These are phyloP conservation scores for Syndactyla subalaris DNA, from an alignment of 2,797 vertebrate species.

Conservation along the genomic window DNA sequence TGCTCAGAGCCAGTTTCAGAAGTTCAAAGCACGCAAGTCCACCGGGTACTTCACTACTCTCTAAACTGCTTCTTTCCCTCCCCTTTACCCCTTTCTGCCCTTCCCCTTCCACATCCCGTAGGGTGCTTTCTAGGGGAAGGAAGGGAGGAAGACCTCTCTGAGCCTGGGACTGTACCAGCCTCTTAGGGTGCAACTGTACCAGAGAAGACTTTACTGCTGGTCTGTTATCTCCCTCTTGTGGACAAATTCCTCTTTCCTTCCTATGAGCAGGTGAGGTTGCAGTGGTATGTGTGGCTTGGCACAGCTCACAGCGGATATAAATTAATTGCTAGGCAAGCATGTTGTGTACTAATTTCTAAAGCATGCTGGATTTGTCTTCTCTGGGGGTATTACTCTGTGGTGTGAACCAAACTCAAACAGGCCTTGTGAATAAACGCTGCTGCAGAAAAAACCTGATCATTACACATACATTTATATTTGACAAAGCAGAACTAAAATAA, in stretches of 20 bases:
- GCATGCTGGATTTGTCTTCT: not conserved
- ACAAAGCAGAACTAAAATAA: not conserved
- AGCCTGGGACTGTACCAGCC: not conserved
- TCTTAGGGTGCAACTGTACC: accelerated
- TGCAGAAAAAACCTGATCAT: accelerated
- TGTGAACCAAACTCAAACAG: not conserved
- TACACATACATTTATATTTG: not conserved
- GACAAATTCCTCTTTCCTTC: not conserved
- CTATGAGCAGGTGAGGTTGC: accelerated
- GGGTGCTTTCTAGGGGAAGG: not conserved
- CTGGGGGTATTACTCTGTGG: accelerated
- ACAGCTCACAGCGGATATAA: accelerated
- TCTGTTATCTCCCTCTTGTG: constrained; percentile 44
- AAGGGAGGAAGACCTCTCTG: accelerated
- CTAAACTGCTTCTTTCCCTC: not conserved
- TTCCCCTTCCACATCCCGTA: accelerated
- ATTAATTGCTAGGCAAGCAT: not conserved
- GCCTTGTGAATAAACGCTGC: not conserved
- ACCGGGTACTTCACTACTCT: not conserved
- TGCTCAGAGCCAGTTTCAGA: not conserved
- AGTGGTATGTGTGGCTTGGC: not conserved
- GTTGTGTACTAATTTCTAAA: not conserved
- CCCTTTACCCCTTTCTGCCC: not conserved
- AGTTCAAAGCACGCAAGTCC: not conserved
- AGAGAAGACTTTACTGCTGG: not conserved